Percentiles rank a stretch among this genome's conserved stretches.
Conservation (phyloP, 2,888 invertebrate genomes). For the Drosophila quasianomalipes region DNA sequence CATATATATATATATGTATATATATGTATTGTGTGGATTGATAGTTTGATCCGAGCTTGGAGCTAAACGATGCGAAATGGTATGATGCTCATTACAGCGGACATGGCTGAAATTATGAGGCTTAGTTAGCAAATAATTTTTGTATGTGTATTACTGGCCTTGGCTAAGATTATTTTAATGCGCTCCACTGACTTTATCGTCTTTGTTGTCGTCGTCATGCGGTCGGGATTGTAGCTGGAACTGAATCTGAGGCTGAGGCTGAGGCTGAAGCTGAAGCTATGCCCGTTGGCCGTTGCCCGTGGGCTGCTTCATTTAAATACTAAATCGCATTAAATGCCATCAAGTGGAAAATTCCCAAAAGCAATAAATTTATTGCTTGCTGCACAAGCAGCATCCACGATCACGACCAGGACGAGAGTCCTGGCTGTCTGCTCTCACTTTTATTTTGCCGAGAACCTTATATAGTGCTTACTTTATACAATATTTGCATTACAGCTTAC, state of each 20-base stretch:
- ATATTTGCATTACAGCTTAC: slow-evolving; percentile 73
- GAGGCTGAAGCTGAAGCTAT: neutral
- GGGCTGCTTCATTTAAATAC: slow-evolving; percentile 78
- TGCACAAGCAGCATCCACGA: slow-evolving; percentile 55
- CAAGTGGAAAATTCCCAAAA: slow-evolving; percentile 81
- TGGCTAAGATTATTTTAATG: slow-evolving; percentile 74
- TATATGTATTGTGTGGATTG: slow-evolving; percentile 11
- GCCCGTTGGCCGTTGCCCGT: slow-evolving; percentile 18
- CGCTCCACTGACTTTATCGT: slow-evolving; percentile 70
- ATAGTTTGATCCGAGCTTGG: slow-evolving; percentile 26
- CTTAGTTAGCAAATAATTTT: slow-evolving; percentile 44
- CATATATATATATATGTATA: neutral
- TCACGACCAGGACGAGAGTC: slow-evolving; percentile 40
- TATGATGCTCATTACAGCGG: slow-evolving; percentile 36
- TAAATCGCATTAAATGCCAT: slow-evolving; percentile 81
- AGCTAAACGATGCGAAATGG: slow-evolving; percentile 12
- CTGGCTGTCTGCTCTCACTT: slow-evolving; percentile 55
- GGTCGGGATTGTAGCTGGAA: slow-evolving; percentile 9
- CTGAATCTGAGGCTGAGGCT: slow-evolving; percentile 3
- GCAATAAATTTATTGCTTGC: slow-evolving; percentile 77
- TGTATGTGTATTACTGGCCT: slow-evolving; percentile 32
- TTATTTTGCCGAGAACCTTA: slow-evolving; percentile 53
- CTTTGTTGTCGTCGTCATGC: slow-evolving; percentile 67
- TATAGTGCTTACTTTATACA: slow-evolving; percentile 64
- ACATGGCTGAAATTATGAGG: slow-evolving; percentile 39